phyloP scores from a whole-genome alignment of 2,888 invertebrate genomes.

The Oeneis ivallda region DNA sequence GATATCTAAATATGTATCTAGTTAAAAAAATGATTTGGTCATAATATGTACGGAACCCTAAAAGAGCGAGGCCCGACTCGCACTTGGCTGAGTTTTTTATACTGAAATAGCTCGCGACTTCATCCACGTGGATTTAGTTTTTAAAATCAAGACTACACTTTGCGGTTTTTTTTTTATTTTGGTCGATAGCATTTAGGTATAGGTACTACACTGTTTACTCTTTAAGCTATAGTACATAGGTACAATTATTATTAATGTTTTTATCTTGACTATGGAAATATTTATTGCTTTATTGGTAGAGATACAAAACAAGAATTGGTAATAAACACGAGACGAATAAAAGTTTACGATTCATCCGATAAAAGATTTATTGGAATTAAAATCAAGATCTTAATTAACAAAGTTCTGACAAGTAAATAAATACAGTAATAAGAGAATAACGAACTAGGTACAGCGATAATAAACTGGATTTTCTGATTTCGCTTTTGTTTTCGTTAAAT shows the following conservation, averaged over 20 bases:
- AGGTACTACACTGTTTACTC: too few species aligned
- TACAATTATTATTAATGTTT: not conserved
- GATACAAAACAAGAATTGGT: slow-evolving; percentile 7
- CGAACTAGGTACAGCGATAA: not conserved
- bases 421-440: not conserved
- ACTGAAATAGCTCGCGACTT: too few species aligned
- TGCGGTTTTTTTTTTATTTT: too few species aligned
- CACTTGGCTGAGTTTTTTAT: too few species aligned
- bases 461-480: not conserved
- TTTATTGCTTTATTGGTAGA: slow-evolving; percentile 1
- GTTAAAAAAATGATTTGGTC: too few species aligned
- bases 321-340: slow-evolving; percentile 7
- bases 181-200: too few species aligned
- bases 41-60: too few species aligned
- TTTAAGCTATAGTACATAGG: too few species aligned
- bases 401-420: slow-evolving; percentile 6
- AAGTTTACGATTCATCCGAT: slow-evolving; percentile 2
- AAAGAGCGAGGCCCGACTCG: too few species aligned
- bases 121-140: too few species aligned
- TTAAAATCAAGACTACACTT: too few species aligned
- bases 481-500: slow-evolving; percentile 9
- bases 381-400: slow-evolving; percentile 6
- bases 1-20: too few species aligned
- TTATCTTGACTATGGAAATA: not conserved
- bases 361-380: not conserved